Evolutionary conservation across 2,113 vertebrate genomes (phyloP), one percentile per base, ranked within the genome.

Genomic region (Lophotis ruficrista): DNA sequence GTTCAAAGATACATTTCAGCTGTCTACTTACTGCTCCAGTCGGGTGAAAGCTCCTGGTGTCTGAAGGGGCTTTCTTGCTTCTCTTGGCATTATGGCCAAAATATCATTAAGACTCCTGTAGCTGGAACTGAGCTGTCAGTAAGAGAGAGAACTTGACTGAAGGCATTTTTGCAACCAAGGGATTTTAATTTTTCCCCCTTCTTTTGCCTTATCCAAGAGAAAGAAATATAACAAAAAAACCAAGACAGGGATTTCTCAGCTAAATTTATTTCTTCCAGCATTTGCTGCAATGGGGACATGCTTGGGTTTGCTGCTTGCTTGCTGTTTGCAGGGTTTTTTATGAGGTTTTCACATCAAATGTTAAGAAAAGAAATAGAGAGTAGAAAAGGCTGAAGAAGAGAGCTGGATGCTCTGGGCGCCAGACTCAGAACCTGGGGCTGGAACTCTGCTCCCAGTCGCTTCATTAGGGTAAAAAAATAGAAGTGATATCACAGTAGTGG

Each of bases 121-220:
- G 96, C 95, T 96, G 95, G 95, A 97, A 96, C 96, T 94, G 96
- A 96, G 96, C 96, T 97, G 96, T 97, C 96, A 96, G 77, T 95
- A 97, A 96, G 95, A 96, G 92, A 96, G 96, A 96, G 95, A 96
- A 96, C 94, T 95, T 90, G 95, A 96, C 96, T 96, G 96, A 97
- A 91, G 93, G 96, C 93, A 83, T 96, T 97, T 96, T 94, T 96
- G 96, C 96, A 96, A 83, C 95, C 94, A 83, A 89, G 94, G 96
- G 96, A 97, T 96, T 96, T 95, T 95, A 96, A 89, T 87, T 96
- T 96, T 89, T 25, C 81, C 92, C 77, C 77, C 89, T 93, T 92
- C 89, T 93, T 92, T 65, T 91, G 87, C 91, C 91, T 95, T 95
- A 94, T 94, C 96, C 91, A 91, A 85, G 89, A 96, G 91, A 94